Evolutionary conservation across 2,113 vertebrate species (phyloP).

Genomic region (Bubalus kerabau): DNA sequence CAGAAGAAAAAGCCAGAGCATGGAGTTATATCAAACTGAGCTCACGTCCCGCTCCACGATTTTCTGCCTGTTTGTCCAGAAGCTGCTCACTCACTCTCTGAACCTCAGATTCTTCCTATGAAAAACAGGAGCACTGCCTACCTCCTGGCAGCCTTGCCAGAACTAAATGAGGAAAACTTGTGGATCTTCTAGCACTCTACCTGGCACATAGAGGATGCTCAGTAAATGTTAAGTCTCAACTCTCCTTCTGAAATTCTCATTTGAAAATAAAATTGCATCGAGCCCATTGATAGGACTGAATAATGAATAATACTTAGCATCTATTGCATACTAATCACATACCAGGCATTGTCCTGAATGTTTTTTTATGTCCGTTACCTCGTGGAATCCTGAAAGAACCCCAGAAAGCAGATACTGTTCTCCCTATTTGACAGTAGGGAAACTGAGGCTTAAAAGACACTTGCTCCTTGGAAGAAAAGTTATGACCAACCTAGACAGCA

Average conservation of each 20-base stretch:
- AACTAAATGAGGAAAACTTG: not conserved
- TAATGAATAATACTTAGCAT: not conserved
- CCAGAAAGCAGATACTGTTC: not conserved
- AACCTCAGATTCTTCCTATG: not conserved
- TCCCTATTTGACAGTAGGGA: not conserved
- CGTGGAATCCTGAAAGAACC: not conserved
- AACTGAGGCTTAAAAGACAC: not conserved
- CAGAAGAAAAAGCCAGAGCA: not conserved
- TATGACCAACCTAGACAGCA: not conserved
- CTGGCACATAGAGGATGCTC: not conserved
- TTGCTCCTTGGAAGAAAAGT: not conserved
- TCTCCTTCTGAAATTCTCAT: not conserved
- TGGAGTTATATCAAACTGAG: not conserved
- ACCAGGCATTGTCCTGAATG: not conserved
- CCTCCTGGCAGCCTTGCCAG: fast-evolving
- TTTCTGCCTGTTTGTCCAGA: not conserved
- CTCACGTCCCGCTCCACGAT: not conserved
- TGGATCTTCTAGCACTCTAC: not conserved
- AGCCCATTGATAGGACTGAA: not conserved
- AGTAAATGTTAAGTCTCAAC: not conserved
- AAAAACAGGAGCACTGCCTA: not conserved
- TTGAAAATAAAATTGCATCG: not conserved
- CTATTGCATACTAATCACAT: not conserved
- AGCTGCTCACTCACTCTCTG: fast-evolving
- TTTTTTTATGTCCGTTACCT: not conserved